Evolutionary conservation across 2,888 invertebrate species (phyloP), one percentile per base, ranked within the genome.

Genomic region (Drosophila cracens): DNA sequence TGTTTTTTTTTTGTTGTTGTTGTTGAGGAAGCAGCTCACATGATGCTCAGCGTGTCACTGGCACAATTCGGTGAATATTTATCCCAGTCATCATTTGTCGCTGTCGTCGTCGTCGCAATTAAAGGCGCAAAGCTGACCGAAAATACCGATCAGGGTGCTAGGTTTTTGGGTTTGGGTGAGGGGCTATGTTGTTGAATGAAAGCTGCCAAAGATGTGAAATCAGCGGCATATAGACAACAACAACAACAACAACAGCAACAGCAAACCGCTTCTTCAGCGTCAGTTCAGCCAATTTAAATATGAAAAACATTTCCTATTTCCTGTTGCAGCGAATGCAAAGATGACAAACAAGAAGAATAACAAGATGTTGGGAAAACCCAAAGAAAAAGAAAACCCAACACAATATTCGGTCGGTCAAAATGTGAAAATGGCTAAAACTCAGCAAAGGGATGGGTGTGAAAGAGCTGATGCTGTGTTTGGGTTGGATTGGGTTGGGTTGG

Each of bases 231-330:
- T 56, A 69, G 65, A 59, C 40, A 66, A 46, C 18, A 11, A 5
- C 4, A 40, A 10, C 46, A 21, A 4, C 40, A 57, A 13, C 31
- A 57, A 60, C 60, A 29, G 31, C 46, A 64, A 18, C 64, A 77
- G 73, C 2, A 43, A 25, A 21, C 46, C 21, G 46, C 21, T 46
- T 46, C 21, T 46, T 46, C 46, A 43, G 16, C 46, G 46, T 25
- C 25, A 25, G 46, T 46, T 16, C 16, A 16, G 16, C 87, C 81
- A 88, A 89, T 89, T 88, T 79, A 82, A 81, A 82, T 87, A 74
- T 88, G 83, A 87, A 83, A 79, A 90, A 76, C 90, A 88, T 87
- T 87, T 87, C 87, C 90, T 77, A 86, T 83, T 87, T 90, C 89
- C 90, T 88, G 88, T 79, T 29, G 66, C 69, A 61, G 27, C 52